phyloP scores from a whole-genome alignment of 1,140 invertebrate genomes.

The Amphibalanus amphitrite region DNA sequence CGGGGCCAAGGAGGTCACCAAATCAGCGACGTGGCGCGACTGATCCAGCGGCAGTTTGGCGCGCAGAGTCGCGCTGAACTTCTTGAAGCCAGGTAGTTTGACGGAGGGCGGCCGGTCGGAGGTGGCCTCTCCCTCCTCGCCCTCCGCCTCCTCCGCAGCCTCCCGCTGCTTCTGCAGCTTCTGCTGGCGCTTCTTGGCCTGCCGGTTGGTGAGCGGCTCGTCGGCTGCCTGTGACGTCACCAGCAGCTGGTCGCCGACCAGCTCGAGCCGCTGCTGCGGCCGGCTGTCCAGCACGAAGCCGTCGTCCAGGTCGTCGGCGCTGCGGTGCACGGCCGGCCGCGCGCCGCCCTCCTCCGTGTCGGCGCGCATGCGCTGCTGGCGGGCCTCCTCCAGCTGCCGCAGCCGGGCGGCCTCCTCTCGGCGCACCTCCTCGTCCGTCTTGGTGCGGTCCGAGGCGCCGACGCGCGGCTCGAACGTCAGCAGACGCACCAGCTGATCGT shows the following conservation, averaged over 20 bases:
- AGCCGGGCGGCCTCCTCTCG: slow-evolving; percentile 58
- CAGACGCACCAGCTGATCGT: slow-evolving; percentile 60
- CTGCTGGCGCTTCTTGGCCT: background rate
- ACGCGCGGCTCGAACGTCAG: slow-evolving; percentile 66
- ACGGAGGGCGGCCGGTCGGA: too few species aligned
- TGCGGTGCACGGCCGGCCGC: background rate
- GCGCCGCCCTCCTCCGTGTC: background rate
- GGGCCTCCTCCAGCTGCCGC: slow-evolving; percentile 58
- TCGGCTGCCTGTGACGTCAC: background rate
- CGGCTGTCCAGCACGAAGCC: background rate
- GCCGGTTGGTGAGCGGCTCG: background rate
- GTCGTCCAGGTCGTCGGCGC: background rate
- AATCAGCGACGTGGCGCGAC: background rate
- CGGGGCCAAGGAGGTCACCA: background rate
- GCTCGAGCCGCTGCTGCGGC: background rate
- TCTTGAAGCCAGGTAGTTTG: background rate
- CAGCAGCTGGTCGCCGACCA: background rate
- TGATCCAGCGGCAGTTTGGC: background rate
- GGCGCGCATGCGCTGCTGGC: slow-evolving; percentile 54
- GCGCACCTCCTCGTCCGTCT: slow-evolving; percentile 61
- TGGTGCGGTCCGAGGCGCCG: slow-evolving; percentile 56
- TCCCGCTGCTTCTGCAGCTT: background rate
- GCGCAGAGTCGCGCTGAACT: background rate
- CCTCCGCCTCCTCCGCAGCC: background rate
- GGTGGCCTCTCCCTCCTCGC: background rate